Conservation (phyloP, 2,888 invertebrate species). For the Pseudanteris insignis region DNA sequence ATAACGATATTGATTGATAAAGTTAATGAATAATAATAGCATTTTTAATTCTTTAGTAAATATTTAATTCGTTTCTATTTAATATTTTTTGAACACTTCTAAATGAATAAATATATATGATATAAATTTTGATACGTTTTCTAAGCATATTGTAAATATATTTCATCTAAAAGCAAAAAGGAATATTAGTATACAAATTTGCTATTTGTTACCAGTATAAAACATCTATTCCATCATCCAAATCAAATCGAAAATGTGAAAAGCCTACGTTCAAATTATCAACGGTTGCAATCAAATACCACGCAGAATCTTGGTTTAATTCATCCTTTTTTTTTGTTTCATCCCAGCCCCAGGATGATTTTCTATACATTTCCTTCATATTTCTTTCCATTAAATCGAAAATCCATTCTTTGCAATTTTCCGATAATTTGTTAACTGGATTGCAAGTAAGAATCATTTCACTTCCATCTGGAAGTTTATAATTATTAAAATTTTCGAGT, state of each 20-base stretch:
- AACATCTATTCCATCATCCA: slow-evolving; percentile 75
- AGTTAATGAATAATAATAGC: no score
- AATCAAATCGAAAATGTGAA: slow-evolving; percentile 79
- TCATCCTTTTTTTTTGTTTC: slow-evolving; percentile 73
- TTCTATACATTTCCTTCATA: slow-evolving; percentile 78
- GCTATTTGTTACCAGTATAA: slow-evolving; percentile 78
- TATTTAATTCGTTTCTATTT: no score
- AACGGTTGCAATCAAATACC: slow-evolving; percentile 71
- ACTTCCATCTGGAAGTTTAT: slow-evolving; percentile 70
- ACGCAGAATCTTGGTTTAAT: slow-evolving; percentile 73
- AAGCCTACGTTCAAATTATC: slow-evolving; percentile 72
- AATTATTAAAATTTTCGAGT: slow-evolving; percentile 73
- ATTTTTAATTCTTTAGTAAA: no score
- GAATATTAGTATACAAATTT: no score
- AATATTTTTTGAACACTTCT: no score
- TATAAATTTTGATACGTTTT: no score
- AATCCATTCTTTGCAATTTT: slow-evolving; percentile 73
- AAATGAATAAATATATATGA: background rate
- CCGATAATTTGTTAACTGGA: slow-evolving; percentile 70
- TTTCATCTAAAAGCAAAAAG: no score
- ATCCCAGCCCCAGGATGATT: slow-evolving; percentile 73
- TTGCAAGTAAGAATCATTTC: slow-evolving; percentile 72
- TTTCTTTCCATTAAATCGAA: slow-evolving; percentile 80
- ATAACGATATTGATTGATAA: no score
- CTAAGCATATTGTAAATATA: no score